phyloP scores from a whole-genome alignment of 2,888 invertebrate genomes.

The Eristalis pertinax region DNA sequence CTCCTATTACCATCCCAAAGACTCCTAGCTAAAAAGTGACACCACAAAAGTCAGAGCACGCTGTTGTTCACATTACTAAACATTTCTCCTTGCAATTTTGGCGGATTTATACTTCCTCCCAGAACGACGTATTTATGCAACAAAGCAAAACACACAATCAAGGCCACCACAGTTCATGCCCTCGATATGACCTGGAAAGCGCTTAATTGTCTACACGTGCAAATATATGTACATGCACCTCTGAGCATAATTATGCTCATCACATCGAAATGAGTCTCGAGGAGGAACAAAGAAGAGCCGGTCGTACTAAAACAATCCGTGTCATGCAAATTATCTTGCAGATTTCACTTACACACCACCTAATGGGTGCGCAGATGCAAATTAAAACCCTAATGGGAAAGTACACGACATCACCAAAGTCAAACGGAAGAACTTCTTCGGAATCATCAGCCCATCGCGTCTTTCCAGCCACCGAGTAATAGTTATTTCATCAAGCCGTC shows the following conservation, averaged over 20 bases:
- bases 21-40: background rate
- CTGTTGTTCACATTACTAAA: too few relatives aligned
- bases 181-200: background rate
- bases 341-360: slow-evolving; percentile 25
- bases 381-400: slow-evolving; percentile 29
- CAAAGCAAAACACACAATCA: background rate
- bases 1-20: background rate
- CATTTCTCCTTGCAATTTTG: too few relatives aligned
- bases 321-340: slow-evolving; percentile 22
- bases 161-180: background rate
- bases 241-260: background rate
- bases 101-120: background rate
- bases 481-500: slow-evolving; percentile 25
- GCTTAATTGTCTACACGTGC: slow-evolving; percentile 8
- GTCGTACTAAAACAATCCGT: slow-evolving; percentile 16
- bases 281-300: background rate
- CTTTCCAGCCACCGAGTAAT: slow-evolving; percentile 4
- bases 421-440: background rate
- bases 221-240: background rate
- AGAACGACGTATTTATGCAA: background rate
- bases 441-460: slow-evolving; percentile 6
- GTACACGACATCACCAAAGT: slow-evolving; percentile 3
- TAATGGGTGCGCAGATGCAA: slow-evolving; percentile 8
- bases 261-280: background rate
- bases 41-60: too few relatives aligned